Conservation (phyloP, 2,888 invertebrate species). For the Dexiosoma caninum region DNA sequence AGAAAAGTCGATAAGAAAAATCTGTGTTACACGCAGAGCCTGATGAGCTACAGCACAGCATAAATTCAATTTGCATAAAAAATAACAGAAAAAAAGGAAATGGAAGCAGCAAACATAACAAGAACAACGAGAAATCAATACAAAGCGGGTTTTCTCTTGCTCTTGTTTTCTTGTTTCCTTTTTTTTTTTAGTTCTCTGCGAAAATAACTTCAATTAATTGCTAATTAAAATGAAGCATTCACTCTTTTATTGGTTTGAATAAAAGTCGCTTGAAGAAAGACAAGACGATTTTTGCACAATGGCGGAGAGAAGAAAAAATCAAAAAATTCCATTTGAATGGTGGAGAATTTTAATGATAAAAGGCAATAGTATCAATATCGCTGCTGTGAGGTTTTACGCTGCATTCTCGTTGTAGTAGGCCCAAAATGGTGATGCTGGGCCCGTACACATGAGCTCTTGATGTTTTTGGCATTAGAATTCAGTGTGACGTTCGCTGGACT, state of each 20-base stretch:
- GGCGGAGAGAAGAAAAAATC: not conserved
- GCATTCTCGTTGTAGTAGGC: no score
- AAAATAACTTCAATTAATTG: slow-evolving; percentile 62
- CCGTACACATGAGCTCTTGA: no score
- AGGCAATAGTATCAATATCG: no score
- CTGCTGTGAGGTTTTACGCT: no score
- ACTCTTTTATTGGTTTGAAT: not conserved
- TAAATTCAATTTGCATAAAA: not conserved
- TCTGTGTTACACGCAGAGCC: slow-evolving; percentile 57
- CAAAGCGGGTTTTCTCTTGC: no score
- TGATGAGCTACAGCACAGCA: slow-evolving; percentile 21
- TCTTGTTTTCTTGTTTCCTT: no score
- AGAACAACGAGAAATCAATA: slow-evolving; percentile 38
- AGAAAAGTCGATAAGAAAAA: slow-evolving; percentile 53
- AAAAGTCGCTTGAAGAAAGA: not conserved
- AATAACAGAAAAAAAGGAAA: not conserved
- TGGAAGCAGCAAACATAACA: not conserved
- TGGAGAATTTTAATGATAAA: no score
- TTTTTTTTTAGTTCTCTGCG: not conserved
- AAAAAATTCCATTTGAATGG: no score
- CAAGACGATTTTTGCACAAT: not conserved
- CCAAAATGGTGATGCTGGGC: no score
- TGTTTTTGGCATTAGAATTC: no score
- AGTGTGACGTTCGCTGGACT: no score
- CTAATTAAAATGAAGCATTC: slow-evolving; percentile 60